These are phyloP conservation scores for Loris lydekkerianus DNA, from an alignment of 2,797 vertebrate species.

Conservation along the genomic window DNA sequence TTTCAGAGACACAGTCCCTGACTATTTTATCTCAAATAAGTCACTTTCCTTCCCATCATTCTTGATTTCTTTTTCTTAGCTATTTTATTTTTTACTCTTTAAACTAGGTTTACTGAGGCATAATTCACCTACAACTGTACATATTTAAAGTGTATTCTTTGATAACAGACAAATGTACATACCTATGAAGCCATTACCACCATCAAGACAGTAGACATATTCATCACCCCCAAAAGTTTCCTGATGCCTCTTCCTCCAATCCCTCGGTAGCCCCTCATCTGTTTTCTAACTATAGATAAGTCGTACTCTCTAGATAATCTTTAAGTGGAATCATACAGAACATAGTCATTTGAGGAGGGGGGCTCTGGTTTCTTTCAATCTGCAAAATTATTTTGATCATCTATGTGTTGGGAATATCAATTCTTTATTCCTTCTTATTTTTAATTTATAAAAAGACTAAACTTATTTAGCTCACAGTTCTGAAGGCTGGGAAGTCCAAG, in stretches of 20 bases:
- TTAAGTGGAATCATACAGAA: neutral
- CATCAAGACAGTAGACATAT: neutral
- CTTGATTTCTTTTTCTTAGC: neutral
- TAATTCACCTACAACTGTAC: neutral
- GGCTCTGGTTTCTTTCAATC: neutral
- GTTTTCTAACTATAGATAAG: neutral
- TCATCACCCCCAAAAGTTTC: neutral
- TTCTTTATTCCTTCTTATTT: neutral
- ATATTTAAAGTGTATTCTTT: neutral
- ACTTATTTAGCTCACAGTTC: no score
- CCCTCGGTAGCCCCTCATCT: neutral
- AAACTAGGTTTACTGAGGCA: neutral
- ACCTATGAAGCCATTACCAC: neutral
- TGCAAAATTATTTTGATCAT: slow-evolving; percentile 32
- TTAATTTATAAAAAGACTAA: no score
- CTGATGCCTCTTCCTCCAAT: neutral
- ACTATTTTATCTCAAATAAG: neutral
- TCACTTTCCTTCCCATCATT: neutral
- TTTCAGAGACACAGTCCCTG: neutral
- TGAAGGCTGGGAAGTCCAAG: no score
- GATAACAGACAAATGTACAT: neutral
- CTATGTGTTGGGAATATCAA: neutral
- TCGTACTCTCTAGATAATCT: neutral
- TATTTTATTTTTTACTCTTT: neutral
- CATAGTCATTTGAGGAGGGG: neutral